phyloP scores from a whole-genome alignment of 2,797 vertebrate species.

The Brachyalestes nurse region DNA sequence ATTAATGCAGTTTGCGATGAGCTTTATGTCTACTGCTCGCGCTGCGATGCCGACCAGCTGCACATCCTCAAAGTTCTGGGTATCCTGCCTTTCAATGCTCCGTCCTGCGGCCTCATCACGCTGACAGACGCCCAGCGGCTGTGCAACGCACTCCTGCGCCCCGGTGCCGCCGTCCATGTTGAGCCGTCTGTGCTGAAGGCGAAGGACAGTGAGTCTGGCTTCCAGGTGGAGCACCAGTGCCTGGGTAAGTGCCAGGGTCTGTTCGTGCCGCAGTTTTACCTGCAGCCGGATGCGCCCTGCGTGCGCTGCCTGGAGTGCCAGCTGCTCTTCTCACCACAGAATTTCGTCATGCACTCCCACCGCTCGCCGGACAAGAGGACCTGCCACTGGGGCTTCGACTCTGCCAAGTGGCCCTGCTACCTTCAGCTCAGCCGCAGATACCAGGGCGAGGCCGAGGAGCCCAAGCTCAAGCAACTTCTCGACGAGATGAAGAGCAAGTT shows the following conservation, averaged over 20 bases:
- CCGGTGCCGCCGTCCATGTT: slow-evolving; percentile 76
- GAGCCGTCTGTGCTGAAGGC: slow-evolving; percentile 85
- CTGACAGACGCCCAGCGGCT: slow-evolving; percentile 95
- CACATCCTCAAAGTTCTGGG: slow-evolving; percentile 96
- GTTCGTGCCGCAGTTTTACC: slow-evolving; percentile 92
- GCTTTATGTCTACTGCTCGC: slow-evolving; percentile 96
- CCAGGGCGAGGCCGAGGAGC: slow-evolving; percentile 85
- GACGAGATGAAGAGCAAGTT: slow-evolving; percentile 97
- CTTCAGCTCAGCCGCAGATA: slow-evolving; percentile 94
- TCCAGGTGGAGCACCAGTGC: slow-evolving; percentile 97
- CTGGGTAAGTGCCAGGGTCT: slow-evolving; percentile 97
- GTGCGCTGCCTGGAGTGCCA: slow-evolving; percentile 96
- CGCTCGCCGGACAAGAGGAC: slow-evolving; percentile 96
- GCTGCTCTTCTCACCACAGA: slow-evolving; percentile 93
- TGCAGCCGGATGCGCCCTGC: slow-evolving; percentile 86
- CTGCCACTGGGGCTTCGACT: slow-evolving; percentile 99
- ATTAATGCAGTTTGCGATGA: slow-evolving; percentile 98
- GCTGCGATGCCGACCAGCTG: slow-evolving; percentile 94
- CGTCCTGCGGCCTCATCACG: slow-evolving; percentile 96
- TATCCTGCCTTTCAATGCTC: slow-evolving; percentile 94
- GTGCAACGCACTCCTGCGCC: slow-evolving; percentile 93
- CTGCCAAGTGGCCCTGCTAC: slow-evolving; percentile 97
- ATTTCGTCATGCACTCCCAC: slow-evolving; percentile 98
- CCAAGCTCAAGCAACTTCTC: slow-evolving; percentile 86
- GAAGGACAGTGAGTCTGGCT: slow-evolving; percentile 68